Percentiles rank a stretch among this genome's conserved stretches.
Evolutionary conservation across 2,888 invertebrate species (phyloP).

Genomic region (Leptogaster cylindrica): DNA sequence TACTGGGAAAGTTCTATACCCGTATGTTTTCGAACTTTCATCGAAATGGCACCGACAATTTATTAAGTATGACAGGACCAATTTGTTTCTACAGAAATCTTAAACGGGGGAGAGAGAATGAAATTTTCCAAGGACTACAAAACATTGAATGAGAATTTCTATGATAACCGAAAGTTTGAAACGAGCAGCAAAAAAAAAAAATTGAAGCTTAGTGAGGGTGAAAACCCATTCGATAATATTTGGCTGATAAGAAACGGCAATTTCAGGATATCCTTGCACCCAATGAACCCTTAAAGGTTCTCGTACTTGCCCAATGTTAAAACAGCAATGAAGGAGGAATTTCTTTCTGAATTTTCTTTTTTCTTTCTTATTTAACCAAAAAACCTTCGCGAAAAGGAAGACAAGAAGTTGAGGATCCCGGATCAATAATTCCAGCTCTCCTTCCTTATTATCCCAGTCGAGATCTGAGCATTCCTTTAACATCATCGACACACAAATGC

Average conservation of each 20-base stretch:
- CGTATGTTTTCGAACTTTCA: not conserved
- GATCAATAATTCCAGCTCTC: constrained; percentile 10
- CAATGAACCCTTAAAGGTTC: constrained; percentile 20
- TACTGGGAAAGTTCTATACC: too few species aligned
- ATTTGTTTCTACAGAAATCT: constrained; percentile 5
- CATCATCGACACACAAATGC: constrained; percentile 9
- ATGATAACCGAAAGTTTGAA: constrained; percentile 33
- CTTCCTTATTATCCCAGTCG: constrained; percentile 29
- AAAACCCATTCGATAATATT: constrained; percentile 35
- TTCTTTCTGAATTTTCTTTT: constrained; percentile 17
- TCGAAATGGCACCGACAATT: constrained; percentile 4
- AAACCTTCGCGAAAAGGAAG: not conserved
- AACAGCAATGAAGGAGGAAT: not conserved
- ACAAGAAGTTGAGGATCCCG: not conserved
- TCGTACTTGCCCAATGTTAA: not conserved
- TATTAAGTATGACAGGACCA: constrained; percentile 17
- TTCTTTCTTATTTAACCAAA: constrained; percentile 19
- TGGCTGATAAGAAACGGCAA: constrained; percentile 37
- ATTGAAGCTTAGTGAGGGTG: constrained; percentile 32
- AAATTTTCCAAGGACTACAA: constrained; percentile 23
- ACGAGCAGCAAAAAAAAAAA: constrained; percentile 22
- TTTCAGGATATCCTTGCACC: constrained; percentile 23
- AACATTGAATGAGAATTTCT: constrained; percentile 17
- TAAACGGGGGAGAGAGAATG: not conserved
- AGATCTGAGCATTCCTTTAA: constrained; percentile 30